Conservation (phyloP, 2,797 vertebrate species). For the Diceros bicornis region DNA sequence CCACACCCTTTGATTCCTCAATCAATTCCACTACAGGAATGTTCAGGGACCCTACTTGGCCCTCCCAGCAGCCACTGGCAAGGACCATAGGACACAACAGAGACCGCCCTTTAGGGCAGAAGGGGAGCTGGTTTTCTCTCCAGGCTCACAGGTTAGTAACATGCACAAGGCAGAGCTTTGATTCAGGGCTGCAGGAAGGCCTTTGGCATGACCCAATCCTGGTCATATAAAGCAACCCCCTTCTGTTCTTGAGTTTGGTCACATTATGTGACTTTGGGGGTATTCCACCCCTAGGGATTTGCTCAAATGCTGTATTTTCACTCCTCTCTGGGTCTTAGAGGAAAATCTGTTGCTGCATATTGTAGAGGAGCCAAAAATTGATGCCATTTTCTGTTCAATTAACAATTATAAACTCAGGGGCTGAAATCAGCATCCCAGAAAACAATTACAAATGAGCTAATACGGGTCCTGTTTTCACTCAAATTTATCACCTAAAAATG, state of each 20-base stretch:
- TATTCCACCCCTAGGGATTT: not conserved
- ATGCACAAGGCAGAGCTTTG: not conserved
- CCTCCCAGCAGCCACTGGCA: not conserved
- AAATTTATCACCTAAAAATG: conserved; percentile 13
- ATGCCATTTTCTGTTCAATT: not conserved
- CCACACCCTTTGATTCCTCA: not conserved
- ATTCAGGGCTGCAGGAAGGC: not conserved
- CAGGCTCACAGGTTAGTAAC: not conserved
- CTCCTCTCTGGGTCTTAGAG: not conserved
- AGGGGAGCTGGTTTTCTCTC: not conserved
- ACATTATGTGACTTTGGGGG: not conserved
- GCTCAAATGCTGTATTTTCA: not conserved
- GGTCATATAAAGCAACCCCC: not conserved
- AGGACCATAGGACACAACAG: not conserved
- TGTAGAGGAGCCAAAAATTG: not conserved
- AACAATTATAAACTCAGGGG: not conserved
- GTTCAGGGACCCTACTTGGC: not conserved
- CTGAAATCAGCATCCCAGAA: conserved; percentile 40
- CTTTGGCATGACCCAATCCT: not conserved
- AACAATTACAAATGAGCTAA: conserved; percentile 19
- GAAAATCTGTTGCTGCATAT: not conserved
- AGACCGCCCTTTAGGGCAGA: not conserved
- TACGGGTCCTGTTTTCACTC: not conserved
- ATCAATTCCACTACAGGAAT: not conserved
- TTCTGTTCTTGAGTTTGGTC: not conserved